These are phyloP conservation scores for Koerneria pararmatus DNA, from an alignment of 2,888 invertebrate genomes.

Conservation along the genomic window DNA sequence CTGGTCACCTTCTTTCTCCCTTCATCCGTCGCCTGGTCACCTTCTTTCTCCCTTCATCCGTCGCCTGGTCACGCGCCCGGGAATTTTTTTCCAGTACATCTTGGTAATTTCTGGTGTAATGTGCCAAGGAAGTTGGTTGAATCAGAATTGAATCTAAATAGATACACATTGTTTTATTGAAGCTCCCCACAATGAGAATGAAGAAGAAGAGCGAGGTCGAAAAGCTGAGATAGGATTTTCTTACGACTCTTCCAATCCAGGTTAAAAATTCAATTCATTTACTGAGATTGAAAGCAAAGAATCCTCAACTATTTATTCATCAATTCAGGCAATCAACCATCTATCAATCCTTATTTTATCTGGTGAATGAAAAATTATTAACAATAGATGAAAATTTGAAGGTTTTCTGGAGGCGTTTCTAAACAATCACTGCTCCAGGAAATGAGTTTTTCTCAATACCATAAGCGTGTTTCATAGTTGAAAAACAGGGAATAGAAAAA, in stretches of 20 bases:
- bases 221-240: slow-evolving; percentile 17
- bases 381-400: too few species aligned
- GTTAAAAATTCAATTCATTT: too few species aligned
- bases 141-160: not conserved
- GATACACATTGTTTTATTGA: not conserved
- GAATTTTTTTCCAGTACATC: not conserved
- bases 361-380: too few species aligned
- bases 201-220: not conserved
- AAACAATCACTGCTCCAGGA: too few species aligned
- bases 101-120: not conserved
- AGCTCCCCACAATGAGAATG: not conserved
- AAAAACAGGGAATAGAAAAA: too few species aligned
- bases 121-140: not conserved
- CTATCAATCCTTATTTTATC: slow-evolving; percentile 65
- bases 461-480: too few species aligned
- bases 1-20: not conserved
- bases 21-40: not conserved
- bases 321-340: not conserved
- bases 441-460: too few species aligned
- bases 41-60: not conserved
- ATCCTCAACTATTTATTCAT: not conserved
- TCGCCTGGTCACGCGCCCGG: not conserved
- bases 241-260: too few species aligned
- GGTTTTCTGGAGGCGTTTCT: too few species aligned
- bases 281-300: not conserved